phyloP scores from a whole-genome alignment of 2,888 invertebrate species.

The Parapristionchus giblindavisi region DNA sequence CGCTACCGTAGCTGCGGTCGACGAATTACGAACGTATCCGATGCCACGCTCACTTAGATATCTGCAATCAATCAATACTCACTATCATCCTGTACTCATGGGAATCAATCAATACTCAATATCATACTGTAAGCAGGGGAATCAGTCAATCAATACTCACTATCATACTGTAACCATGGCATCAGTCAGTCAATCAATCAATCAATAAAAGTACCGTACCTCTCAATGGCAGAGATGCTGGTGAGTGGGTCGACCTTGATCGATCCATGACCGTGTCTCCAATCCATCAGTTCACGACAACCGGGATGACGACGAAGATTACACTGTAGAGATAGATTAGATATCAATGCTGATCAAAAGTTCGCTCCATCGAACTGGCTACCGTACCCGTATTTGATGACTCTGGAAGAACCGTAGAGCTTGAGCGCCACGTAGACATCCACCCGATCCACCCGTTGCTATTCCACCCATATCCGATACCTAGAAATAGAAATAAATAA shows the following conservation, averaged over 20 bases:
- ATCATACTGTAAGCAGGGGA: too few relatives aligned
- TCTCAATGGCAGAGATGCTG: slow-evolving; percentile 96
- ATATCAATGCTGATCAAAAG: not conserved
- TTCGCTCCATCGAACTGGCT: not conserved
- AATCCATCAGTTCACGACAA: slow-evolving; percentile 91
- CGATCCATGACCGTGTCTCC: slow-evolving; percentile 86
- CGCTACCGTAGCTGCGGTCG: slow-evolving; percentile 21
- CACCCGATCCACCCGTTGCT: slow-evolving; percentile 75
- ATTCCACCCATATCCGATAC: slow-evolving; percentile 60
- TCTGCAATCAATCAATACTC: slow-evolving; percentile 73
- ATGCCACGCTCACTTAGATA: slow-evolving; percentile 63
- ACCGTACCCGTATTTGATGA: slow-evolving; percentile 89
- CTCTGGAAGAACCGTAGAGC: slow-evolving; percentile 92
- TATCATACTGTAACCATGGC: slow-evolving; percentile 93
- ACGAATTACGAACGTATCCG: slow-evolving; percentile 37
- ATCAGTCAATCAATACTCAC: too few relatives aligned
- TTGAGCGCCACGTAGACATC: slow-evolving; percentile 72
- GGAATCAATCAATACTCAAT: too few relatives aligned
- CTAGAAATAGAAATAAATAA: slow-evolving; percentile 42
- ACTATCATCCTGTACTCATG: not conserved
- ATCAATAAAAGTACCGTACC: slow-evolving; percentile 56
- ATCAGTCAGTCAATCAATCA: too few relatives aligned
- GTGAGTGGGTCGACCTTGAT: slow-evolving; percentile 89
- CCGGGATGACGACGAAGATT: slow-evolving; percentile 95
- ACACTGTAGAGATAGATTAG: slow-evolving; percentile 77